Conservation (phyloP, 2,888 invertebrate species). For the Patella caerulea region DNA sequence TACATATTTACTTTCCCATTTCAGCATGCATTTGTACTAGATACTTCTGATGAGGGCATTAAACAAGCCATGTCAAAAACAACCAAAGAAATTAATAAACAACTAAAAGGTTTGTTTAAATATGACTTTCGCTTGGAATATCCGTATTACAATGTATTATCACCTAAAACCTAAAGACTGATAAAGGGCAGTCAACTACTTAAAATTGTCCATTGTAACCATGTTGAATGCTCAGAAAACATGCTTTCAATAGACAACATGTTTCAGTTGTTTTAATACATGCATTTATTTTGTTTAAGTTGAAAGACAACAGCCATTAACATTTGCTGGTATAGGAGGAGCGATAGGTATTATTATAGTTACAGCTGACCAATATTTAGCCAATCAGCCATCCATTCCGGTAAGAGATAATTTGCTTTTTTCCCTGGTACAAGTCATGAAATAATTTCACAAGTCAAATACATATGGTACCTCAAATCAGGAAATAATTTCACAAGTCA, state of each 20-base stretch:
- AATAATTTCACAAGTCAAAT: too few relatives aligned
- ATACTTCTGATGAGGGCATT: constrained; percentile 52
- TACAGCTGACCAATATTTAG: constrained; percentile 51
- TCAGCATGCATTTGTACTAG: constrained; percentile 58
- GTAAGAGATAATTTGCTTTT: constrained; percentile 31
- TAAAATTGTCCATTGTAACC: too few relatives aligned
- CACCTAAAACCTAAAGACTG: not conserved
- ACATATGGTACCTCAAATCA: too few relatives aligned
- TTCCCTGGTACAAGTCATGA: not conserved
- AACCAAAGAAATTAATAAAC: constrained; percentile 45
- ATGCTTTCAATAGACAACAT: too few relatives aligned
- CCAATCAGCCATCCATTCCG: constrained; percentile 51
- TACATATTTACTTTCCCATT: not conserved
- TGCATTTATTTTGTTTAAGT: constrained; percentile 35
- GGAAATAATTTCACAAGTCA: too few relatives aligned
- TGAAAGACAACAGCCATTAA: constrained; percentile 45
- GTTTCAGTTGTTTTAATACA: too few relatives aligned
- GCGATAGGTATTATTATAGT: constrained; percentile 53
- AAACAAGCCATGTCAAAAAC: constrained; percentile 50
- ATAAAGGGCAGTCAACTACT: not conserved
- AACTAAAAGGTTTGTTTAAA: constrained; percentile 39
- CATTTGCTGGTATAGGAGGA: constrained; percentile 49
- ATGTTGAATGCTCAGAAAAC: too few relatives aligned
- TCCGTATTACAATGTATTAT: not conserved
- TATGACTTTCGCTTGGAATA: not conserved